Base-by-base conservation (phyloP, 2,888 invertebrate genomes). In the Mongoloraphidia duomilia region DNA sequence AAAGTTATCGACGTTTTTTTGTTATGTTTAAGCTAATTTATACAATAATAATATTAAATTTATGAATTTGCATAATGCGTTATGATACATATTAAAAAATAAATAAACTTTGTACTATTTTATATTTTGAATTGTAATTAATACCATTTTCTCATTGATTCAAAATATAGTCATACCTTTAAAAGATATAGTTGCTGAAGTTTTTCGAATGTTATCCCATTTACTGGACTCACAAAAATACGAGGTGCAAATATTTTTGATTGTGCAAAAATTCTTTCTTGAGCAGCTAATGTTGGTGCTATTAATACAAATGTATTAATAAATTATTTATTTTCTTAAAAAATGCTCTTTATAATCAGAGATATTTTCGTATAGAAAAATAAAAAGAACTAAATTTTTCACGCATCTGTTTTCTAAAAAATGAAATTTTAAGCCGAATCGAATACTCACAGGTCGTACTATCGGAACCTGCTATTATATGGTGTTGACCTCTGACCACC, bases 401-500 rank as follows among this genome's bases (percentile, higher is more conserved):
- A 41, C 3, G 8, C 14, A 0, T 9, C 5, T 9, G n/a, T 37
- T n/a, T 37, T 11, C 17, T 4, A 45, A 13, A 37, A 45, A 13
- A 37, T 10, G 13, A 12, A 45, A 9, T 34, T 11, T 11, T 8
- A 44, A 10, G 1, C 11, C 33, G 9, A 34, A 3, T n/a, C 8
- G 14, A 10, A 5, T 17, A 39, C 5, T 14, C 54, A 38, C 59
- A 53, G 2, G 50, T 59, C 50, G 0, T 53, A 13, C 33, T 55
- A 54, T n/a, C 57, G 9, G 61, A 62, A 1, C 70, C 71, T 6
- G 66, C 57, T 46, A 73, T 41, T 2, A 78, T 14, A 51, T 73
- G 75, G 54, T 83, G 80, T 17, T 69, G 75, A 0, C 86, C 84
- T 44, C 78, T 67, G 0, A 75, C 80, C 0, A 83, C 74, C 0